Percentiles rank a stretch among this genome's conserved stretches.
phyloP scores from a whole-genome alignment of 2,113 vertebrate species.

The Amphilophus citrinellus region DNA sequence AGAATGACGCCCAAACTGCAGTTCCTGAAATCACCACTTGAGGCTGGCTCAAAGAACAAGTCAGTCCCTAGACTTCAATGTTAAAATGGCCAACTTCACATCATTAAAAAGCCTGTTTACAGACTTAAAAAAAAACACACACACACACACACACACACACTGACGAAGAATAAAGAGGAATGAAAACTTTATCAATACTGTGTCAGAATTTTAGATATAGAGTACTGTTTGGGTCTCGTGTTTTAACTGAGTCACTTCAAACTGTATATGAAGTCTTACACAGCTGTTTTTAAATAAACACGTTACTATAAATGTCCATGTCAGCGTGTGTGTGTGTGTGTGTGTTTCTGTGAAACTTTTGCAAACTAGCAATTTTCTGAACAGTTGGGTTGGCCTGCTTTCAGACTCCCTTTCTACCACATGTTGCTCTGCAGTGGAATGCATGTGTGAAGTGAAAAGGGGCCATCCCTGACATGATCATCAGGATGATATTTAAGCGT shows the following conservation, averaged over 20 bases:
- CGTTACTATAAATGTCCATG: background rate
- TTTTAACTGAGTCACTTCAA: background rate
- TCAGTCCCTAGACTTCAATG: background rate
- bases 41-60: background rate
- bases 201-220: background rate
- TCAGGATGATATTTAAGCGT: slow-evolving; percentile 48
- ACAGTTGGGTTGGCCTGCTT: slow-evolving; percentile 16
- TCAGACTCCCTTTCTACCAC: slow-evolving; percentile 32
- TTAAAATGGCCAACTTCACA: background rate
- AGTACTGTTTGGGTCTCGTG: background rate
- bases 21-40: slow-evolving; percentile 1
- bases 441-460: slow-evolving; percentile 28
- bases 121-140: background rate
- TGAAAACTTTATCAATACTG: background rate
- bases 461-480: slow-evolving; percentile 64
- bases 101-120: background rate
- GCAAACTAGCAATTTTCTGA: slow-evolving; percentile 25
- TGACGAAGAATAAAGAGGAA: background rate
- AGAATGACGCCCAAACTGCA: background rate
- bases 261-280: background rate
- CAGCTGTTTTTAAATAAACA: slow-evolving; percentile 11
- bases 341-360: background rate
- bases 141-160: background rate
- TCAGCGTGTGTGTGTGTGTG: background rate
- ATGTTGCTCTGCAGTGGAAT: slow-evolving; percentile 48